Conservation (phyloP, 2,797 vertebrate species). For the Botia almorhae region DNA sequence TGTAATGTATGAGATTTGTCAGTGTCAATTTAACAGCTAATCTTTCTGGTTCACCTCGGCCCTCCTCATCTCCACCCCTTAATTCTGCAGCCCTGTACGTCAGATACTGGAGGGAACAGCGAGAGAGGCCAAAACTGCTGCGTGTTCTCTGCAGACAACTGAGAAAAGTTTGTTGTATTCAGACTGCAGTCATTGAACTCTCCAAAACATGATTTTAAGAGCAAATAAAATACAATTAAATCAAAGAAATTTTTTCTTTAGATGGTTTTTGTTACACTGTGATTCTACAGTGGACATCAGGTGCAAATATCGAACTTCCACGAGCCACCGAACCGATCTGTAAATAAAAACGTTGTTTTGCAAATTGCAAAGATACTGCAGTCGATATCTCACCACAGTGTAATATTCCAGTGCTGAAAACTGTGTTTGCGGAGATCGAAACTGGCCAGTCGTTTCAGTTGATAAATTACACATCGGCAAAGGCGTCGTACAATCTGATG, state of each 20-base stretch:
- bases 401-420: slow-evolving; percentile 42
- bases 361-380: slow-evolving; percentile 30
- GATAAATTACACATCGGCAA: slow-evolving; percentile 45
- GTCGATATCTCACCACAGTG: slow-evolving; percentile 44
- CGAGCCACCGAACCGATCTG: slow-evolving; percentile 28
- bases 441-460: slow-evolving; percentile 23
- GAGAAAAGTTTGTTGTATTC: slow-evolving; percentile 10
- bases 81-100: slow-evolving; percentile 65
- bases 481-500: slow-evolving; percentile 45
- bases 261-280: too few relatives aligned
- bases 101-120: slow-evolving; percentile 28
- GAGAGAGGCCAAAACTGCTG: slow-evolving; percentile 12
- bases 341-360: slow-evolving; percentile 13
- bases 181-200: neutral
- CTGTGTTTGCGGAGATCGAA: slow-evolving; percentile 44
- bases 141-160: neutral
- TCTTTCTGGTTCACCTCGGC: slow-evolving; percentile 78
- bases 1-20: slow-evolving; percentile 83
- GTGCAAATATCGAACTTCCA: slow-evolving; percentile 17
- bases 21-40: slow-evolving; percentile 81
- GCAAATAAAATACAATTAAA: neutral
- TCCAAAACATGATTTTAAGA: neutral
- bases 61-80: slow-evolving; percentile 69
- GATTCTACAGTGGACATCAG: neutral
- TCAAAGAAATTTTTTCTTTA: neutral